Evolutionary conservation across 2,888 invertebrate genomes (phyloP).

Genomic region (Anthrax anthrax): DNA sequence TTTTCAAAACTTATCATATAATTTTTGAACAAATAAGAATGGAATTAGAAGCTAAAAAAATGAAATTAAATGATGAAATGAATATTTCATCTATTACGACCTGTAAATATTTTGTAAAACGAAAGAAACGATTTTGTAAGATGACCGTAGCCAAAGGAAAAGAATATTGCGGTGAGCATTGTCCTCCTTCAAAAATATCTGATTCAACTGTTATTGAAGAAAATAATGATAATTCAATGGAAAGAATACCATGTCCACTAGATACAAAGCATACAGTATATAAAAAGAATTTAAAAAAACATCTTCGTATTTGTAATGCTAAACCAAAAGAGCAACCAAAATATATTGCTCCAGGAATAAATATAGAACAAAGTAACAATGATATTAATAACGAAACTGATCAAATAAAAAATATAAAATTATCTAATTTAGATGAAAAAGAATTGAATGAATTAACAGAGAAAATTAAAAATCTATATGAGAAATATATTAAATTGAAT

Average conservation of each 20-base stretch:
- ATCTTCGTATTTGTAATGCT: conserved; percentile 60
- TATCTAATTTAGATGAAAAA: conserved; percentile 30
- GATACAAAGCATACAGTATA: conserved; percentile 59
- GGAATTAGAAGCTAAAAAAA: conserved; percentile 5
- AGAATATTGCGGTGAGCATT: conserved; percentile 60
- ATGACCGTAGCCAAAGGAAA: conserved; percentile 57
- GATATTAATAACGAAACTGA: background rate
- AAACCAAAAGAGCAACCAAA: conserved; percentile 38
- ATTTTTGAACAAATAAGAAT: too few species aligned
- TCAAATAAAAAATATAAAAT: conserved; percentile 17
- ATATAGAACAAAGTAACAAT: conserved; percentile 13
- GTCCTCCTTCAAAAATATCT: conserved; percentile 21
- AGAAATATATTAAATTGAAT: conserved; percentile 22
- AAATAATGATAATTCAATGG: conserved; percentile 12
- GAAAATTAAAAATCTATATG: conserved; percentile 34
- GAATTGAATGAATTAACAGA: conserved; percentile 32
- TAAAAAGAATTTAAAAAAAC: conserved; percentile 49
- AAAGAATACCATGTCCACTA: conserved; percentile 53
- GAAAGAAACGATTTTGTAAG: conserved; percentile 61
- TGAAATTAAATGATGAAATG: conserved; percentile 1
- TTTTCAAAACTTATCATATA: too few species aligned
- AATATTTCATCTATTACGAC: conserved; percentile 17
- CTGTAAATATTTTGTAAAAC: conserved; percentile 49
- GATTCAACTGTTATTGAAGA: conserved; percentile 1
- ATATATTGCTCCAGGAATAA: conserved; percentile 25